These are phyloP conservation scores for Ranitomeya variabilis DNA, from an alignment of 2,113 vertebrate genomes.

Conservation along the genomic window DNA sequence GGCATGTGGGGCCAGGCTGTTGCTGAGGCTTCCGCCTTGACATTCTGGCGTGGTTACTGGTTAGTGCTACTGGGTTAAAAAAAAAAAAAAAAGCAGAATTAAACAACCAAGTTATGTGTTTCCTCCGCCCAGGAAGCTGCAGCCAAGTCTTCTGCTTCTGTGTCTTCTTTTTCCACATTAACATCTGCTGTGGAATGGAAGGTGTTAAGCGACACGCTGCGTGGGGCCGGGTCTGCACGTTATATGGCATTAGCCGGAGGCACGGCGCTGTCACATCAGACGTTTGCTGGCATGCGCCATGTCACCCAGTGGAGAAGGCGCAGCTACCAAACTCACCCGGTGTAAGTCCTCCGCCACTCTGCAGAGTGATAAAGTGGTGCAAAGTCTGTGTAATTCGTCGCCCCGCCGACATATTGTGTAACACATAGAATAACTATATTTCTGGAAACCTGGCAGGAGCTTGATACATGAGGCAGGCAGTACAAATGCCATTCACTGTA, in stretches of 20 bases:
- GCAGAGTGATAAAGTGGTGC: neutral
- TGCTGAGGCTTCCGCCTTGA: constrained; percentile 35
- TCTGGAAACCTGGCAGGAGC: too few relatives aligned
- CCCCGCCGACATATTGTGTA: too few relatives aligned
- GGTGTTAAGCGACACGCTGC: neutral
- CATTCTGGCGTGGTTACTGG: neutral
- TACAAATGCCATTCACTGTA: too few relatives aligned
- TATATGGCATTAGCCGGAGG: neutral
- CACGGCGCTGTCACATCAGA: neutral
- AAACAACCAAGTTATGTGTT: constrained; percentile 32
- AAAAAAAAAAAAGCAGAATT: constrained; percentile 16
- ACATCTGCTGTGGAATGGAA: neutral
- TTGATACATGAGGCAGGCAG: too few relatives aligned
- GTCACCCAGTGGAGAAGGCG: neutral
- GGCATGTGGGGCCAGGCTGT: neutral
- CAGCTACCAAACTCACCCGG: neutral
- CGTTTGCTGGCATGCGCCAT: neutral
- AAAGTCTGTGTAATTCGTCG: neutral
- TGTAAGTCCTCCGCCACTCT: too few relatives aligned
- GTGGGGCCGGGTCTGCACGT: too few relatives aligned
- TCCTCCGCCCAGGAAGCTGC: constrained; percentile 48
- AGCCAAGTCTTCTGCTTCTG: neutral
- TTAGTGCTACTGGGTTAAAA: neutral
- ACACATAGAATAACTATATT: too few relatives aligned
- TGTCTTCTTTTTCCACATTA: neutral